Evolutionary conservation across 2,888 invertebrate species (phyloP), one percentile per base, ranked within the genome.

Genomic region (Monochamus alternatus): DNA sequence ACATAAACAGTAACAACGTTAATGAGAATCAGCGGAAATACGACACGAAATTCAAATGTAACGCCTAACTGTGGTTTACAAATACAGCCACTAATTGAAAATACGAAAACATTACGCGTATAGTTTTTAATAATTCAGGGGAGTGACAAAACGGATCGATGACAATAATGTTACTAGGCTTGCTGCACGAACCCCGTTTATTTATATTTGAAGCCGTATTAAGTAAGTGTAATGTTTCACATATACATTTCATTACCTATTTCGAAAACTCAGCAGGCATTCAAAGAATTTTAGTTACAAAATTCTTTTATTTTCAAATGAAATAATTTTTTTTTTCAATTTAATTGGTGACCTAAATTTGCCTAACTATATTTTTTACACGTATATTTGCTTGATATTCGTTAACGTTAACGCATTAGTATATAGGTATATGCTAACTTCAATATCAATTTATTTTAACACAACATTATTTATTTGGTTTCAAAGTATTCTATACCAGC

Each of bases 71-170:
- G 22, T 22, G 30, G 22, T 51, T 65, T 51, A 65, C 30, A 51
- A 51, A 65, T 65, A 47, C 12, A 65, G 12, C 47, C 44, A 47
- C 64, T 65, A 51, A 65, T 65, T 47, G 47, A 47, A 65, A 65
- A 47, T 44, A 65, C 51, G 44, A 14, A 30, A 47, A 47, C 30
- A 65, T 65, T 65, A 51, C 64, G 64, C 55, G 52, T 66, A 55
- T 38, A 38, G 52, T 32, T 55, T 58, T 66, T 55, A 66, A 66
- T 66, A 66, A 66, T 66, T 66, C 66, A 66, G 32, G 55, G 66
- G 66, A 66, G 66, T 31, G 66, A 66, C 66, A 66, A 65, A 66
- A 22, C 66, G 66, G 66, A 55, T 66, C 66, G 66, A 66, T 66
- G 30, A 9, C 32, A 66, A 66, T 66, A 66, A 52, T 32, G 32